Evolutionary conservation across 2,797 vertebrate genomes (phyloP).

Genomic region (Trematomus bernacchii): DNA sequence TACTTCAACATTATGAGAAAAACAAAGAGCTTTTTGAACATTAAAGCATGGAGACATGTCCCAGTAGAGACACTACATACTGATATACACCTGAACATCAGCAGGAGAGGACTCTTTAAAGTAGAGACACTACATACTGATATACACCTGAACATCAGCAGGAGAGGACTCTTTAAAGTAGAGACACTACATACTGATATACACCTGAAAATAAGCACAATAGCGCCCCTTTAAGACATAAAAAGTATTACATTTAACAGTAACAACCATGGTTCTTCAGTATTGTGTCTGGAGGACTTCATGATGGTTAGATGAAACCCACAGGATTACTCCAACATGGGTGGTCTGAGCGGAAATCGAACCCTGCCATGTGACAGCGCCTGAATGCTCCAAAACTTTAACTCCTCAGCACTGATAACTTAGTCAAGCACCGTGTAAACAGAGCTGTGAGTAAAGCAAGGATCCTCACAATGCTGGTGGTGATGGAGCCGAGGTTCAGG

Average conservation of each 20-base stretch:
- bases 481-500: slow-evolving; percentile 4
- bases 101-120: no score
- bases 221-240: no score
- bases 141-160: no score
- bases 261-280: background rate
- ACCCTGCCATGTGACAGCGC: background rate
- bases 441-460: background rate
- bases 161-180: no score
- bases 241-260: background rate
- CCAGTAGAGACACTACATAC: no score
- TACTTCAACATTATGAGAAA: no score
- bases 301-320: background rate
- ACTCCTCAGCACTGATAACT: background rate
- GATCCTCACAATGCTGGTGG: background rate
- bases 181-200: no score
- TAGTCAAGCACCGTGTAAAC: slow-evolving; percentile 8
- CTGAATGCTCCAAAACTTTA: background rate
- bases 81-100: no score
- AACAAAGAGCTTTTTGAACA: no score
- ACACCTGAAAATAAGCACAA: no score
- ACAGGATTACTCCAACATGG: slow-evolving; percentile 7
- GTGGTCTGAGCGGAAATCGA: slow-evolving; percentile 24
- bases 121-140: no score
- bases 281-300: background rate
- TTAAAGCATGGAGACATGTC: no score